Conservation (phyloP, 2,888 invertebrate genomes). For the Choreutis nemorana region DNA sequence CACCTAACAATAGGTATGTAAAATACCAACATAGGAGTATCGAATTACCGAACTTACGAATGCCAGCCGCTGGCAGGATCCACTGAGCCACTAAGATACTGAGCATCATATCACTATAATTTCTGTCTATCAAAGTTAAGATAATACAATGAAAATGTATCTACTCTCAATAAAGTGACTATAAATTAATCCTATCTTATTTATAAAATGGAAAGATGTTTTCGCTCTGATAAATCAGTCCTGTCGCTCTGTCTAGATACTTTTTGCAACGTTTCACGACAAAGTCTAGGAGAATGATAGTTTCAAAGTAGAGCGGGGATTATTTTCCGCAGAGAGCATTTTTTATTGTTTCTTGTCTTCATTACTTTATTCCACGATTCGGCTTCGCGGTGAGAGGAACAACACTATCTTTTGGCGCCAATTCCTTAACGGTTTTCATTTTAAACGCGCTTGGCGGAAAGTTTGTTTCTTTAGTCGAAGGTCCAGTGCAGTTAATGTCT, state of each 20-base stretch:
- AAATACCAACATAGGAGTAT: no score
- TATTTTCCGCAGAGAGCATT: constrained; percentile 55
- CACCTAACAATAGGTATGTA: no score
- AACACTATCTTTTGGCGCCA: constrained; percentile 28
- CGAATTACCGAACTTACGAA: no score
- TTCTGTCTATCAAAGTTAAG: no score
- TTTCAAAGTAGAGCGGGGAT: constrained; percentile 38
- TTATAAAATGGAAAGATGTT: no score
- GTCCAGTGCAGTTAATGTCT: constrained; percentile 30
- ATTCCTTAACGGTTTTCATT: constrained; percentile 26
- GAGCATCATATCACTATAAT: no score
- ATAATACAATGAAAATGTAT: no score
- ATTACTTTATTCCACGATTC: constrained; percentile 43
- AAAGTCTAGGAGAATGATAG: constrained; percentile 13
- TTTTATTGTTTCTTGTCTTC: constrained; percentile 39
- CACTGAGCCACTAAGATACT: no score
- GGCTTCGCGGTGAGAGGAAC: constrained; percentile 44
- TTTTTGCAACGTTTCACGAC: neutral
- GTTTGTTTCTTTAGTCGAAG: constrained; percentile 15
- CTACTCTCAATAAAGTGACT: no score
- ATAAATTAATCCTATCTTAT: no score
- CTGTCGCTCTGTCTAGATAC: constrained; percentile 9
- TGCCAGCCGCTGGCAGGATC: no score
- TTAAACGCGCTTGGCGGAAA: constrained; percentile 10
- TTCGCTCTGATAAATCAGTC: constrained; percentile 46